phyloP scores from a whole-genome alignment of 2,797 vertebrate genomes.

The Schizothorax lantsangensis region DNA sequence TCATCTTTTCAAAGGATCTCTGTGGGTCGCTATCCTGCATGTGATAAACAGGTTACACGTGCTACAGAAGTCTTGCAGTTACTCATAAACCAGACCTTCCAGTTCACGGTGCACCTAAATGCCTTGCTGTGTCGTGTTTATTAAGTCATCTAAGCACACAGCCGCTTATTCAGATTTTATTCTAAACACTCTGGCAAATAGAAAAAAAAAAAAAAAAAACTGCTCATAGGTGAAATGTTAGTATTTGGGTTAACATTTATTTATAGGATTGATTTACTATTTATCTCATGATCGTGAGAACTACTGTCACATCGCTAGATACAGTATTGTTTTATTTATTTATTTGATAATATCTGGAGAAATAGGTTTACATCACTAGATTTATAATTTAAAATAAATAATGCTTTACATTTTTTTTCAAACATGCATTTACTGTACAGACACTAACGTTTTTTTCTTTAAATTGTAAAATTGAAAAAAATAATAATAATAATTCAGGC shows the following conservation, averaged over 20 bases:
- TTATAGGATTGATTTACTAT: neutral
- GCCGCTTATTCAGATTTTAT: neutral
- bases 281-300: neutral
- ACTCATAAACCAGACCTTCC: slow-evolving; percentile 47
- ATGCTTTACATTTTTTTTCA: neutral
- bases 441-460: too few relatives aligned
- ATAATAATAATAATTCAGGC: neutral
- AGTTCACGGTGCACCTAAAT: slow-evolving; percentile 32
- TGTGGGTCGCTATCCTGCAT: slow-evolving; percentile 2
- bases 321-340: neutral
- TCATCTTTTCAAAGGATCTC: slow-evolving; percentile 21
- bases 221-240: neutral
- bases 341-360: neutral
- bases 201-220: too few relatives aligned
- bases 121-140: slow-evolving; percentile 1
- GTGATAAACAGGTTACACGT: slow-evolving; percentile 23
- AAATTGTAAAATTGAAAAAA: neutral
- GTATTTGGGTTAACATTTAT: neutral
- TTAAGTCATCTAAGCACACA: neutral
- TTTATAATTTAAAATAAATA: neutral
- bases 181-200: neutral
- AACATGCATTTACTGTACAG: neutral
- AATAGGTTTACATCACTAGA: too few relatives aligned
- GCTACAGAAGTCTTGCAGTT: slow-evolving; percentile 24
- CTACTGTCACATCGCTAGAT: neutral